Evolutionary conservation across 2,888 invertebrate genomes (phyloP), one percentile per base, ranked within the genome.

Genomic region (Ametastegia equiseti): DNA sequence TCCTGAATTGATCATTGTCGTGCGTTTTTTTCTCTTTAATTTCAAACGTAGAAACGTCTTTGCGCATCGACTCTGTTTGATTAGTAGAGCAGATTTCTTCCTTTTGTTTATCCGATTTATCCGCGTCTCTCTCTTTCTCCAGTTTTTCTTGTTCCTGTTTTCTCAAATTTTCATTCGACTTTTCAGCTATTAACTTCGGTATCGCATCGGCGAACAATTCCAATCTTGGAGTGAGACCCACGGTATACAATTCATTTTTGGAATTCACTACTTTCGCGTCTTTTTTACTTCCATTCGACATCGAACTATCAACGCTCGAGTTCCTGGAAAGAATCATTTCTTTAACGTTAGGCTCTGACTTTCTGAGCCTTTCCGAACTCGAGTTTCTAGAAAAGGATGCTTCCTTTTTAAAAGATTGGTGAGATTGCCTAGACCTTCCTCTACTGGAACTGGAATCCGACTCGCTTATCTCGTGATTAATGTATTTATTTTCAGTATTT

Each of bases 191-290:
- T 0, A 91, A 82, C 83, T 91, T 91, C 0, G 91, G 91, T 82
- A 91, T 91, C 0, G 88, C 87, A 79, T 91, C 91, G 6, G 91
- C 91, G 79, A 91, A 91, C 19, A 91, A 81, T 82, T 91, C 90
- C 47, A 91, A 83, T 81, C 91, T 86, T 3, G 91, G 91, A 4
- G 91, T 91, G 2, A 91, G 85, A 30, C 87, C 90, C 7, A 91
- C 88, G 0, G 88, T 86, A 67, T 91, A 91, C 42, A 91, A 81
- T 80, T 91, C 90, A 73, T 84, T 86, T 36, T 89, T 89, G 0
- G 87, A 84, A 83, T 87, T 88, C 0, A 86, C 82, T 11, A 86
- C 85, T 36, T 87, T 90, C 33, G 85, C 87, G 15, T 75, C 78
- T 47, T 86, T 86, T 42, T 83, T 84, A 23, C 69, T 82, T 42